Evolutionary conservation across 2,113 vertebrate species (phyloP).

Genomic region (Cariama cristata): DNA sequence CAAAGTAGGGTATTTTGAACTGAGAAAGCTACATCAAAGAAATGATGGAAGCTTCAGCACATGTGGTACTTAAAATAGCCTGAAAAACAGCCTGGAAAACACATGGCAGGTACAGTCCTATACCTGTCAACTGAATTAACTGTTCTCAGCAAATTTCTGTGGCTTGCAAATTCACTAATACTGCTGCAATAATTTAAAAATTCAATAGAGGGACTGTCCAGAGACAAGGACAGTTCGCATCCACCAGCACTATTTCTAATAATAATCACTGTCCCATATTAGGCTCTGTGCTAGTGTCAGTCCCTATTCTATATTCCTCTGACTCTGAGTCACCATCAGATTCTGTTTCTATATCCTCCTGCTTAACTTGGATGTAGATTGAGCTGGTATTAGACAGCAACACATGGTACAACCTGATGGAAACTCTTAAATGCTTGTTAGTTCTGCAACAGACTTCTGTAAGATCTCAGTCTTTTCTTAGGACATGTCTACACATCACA

Average conservation of each 20-base stretch:
- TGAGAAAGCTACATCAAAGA: neutral
- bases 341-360: slow-evolving; percentile 33
- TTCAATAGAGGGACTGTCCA: neutral
- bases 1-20: neutral
- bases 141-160: neutral
- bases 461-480: neutral
- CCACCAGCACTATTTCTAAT: neutral
- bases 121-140: neutral
- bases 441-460: neutral
- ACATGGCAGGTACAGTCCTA: neutral
- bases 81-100: neutral
- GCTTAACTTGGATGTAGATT: neutral
- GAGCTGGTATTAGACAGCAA: slow-evolving; percentile 43
- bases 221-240: neutral
- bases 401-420: neutral
- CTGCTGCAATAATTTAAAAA: neutral
- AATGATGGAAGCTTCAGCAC: neutral
- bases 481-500: neutral
- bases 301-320: neutral
- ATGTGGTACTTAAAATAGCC: neutral
- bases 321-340: neutral
- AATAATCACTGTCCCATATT: neutral
- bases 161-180: neutral
- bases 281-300: neutral
- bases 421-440: slow-evolving; percentile 11